Base-by-base conservation (phyloP, 2,797 vertebrate genomes). In the Peromyscus melanophrys region DNA sequence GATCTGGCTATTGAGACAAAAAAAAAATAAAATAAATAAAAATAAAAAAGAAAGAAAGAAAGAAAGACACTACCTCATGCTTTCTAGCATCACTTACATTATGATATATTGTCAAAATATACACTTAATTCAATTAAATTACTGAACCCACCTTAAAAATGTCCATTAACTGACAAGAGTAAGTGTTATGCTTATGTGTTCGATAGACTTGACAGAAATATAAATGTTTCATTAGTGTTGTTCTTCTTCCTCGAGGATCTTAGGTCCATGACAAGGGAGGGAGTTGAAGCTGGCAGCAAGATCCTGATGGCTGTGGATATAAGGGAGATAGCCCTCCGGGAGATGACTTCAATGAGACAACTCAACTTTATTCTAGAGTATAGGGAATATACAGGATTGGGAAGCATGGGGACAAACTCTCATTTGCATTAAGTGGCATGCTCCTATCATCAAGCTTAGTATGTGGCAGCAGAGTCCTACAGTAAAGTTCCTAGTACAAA, bases 1-100 rank as follows among this genome's bases (percentile, higher is more conserved):
- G n/a, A 3, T 92, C 78, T 78, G 27, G 1, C 3, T 77, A 46
- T 97, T 97, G 96, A 97, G 97, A 87, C 69, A 27, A 61, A 73
- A 52, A 96, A 55, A 52, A 52, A 52, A 52, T 12, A 52, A 52
- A 14, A 52, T 11, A 52, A 52, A 49, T 9, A 49, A 49, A 49
- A 52, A 52, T 2, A 52, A 52, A 52, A 52, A 52, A 52, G 3
- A 52, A 52, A 52, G 12, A 52, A 52, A 52, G 13, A 52, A 52
- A 13, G 49, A 52, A 52, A 61, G n/a, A 27, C 25, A 96, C 80
- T n/a, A 52, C 84, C 86, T 97, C 55, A 85, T 52, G 77, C 95
- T 67, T 76, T 31, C 83, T 61, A 29, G 90, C 94, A 97, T 95
- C 46, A 92, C 57, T 77, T 83, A 86, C 21, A 75, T 89, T 78